These are phyloP conservation scores for Tetragonula clypearis DNA, from an alignment of 1,140 invertebrate genomes.

Conservation along the genomic window DNA sequence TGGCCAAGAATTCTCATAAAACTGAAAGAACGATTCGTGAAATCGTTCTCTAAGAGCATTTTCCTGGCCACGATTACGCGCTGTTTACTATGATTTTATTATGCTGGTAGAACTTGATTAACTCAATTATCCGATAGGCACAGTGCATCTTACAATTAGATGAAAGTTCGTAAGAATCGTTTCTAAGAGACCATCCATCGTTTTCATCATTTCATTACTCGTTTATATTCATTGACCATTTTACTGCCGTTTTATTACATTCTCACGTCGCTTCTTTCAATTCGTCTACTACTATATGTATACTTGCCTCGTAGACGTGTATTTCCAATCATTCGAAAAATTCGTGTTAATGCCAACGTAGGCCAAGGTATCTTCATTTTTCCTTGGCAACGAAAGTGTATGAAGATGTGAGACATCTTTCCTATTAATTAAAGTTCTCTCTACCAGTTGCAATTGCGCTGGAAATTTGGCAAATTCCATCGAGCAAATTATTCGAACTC, in stretches of 20 bases:
- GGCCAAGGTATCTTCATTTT: neutral
- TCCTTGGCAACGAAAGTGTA: neutral
- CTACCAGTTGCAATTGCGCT: no score
- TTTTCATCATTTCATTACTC: neutral
- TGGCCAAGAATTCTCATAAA: slow-evolving; percentile 37
- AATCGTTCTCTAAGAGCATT: neutral
- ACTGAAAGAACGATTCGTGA: neutral
- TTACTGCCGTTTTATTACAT: neutral
- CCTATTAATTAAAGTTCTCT: neutral
- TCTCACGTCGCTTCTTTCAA: neutral
- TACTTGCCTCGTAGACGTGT: neutral
- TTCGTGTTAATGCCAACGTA: neutral
- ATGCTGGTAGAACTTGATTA: neutral
- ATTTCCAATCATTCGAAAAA: neutral
- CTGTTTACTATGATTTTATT: slow-evolving; percentile 1
- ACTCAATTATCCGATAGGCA: neutral
- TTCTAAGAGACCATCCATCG: neutral
- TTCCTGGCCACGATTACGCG: neutral
- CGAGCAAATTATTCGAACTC: neutral
- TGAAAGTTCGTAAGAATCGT: neutral
- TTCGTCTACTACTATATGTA: neutral
- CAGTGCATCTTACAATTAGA: neutral
- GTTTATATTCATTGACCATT: neutral
- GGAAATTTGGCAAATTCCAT: neutral
- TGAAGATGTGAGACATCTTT: neutral